phyloP scores from a whole-genome alignment of 35 echinoderm and acorn worm species.

The Amphiura filiformis region DNA sequence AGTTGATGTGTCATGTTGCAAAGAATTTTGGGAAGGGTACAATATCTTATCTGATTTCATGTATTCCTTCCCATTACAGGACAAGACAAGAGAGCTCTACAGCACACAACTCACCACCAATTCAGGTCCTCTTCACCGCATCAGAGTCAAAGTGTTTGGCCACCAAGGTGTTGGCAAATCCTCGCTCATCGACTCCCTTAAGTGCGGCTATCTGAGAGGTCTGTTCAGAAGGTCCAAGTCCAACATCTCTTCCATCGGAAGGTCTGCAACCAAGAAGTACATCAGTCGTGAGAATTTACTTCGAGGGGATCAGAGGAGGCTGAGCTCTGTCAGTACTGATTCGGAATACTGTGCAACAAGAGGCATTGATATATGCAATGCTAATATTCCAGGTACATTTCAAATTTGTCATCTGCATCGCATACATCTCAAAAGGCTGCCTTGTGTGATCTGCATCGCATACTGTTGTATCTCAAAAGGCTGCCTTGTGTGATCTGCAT shows the following conservation, averaged over 20 bases:
- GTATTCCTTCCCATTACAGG: conserved; percentile 43
- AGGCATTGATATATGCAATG: conserved; percentile 76
- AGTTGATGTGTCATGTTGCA: too few relatives aligned
- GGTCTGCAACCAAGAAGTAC: conserved; percentile 38
- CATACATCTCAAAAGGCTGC: too few relatives aligned
- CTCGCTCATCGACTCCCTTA: conserved; percentile 85
- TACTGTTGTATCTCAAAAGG: too few relatives aligned
- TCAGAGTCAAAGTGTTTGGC: conserved; percentile 80
- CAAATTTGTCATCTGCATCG: not conserved
- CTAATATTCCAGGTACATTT: conserved; percentile 84
- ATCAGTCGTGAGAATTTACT: conserved; percentile 28
- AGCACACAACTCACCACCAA: conserved; percentile 68
- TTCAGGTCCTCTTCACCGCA: conserved; percentile 60
- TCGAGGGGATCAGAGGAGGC: conserved; percentile 16
- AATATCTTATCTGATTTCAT: too few relatives aligned
- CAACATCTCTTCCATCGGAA: conserved; percentile 73
- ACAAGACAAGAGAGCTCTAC: conserved; percentile 80
- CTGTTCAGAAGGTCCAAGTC: conserved; percentile 79
- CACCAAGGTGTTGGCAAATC: conserved; percentile 93
- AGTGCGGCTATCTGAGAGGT: conserved; percentile 90
- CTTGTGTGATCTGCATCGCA: too few relatives aligned
- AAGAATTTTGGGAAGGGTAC: too few relatives aligned
- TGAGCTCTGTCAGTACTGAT: conserved; percentile 37
- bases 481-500: too few relatives aligned
- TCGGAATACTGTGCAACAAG: conserved; percentile 70